Evolutionary conservation across 2,113 vertebrate species (phyloP), one percentile per base, ranked within the genome.

Genomic region (Antechinus flavipes): DNA sequence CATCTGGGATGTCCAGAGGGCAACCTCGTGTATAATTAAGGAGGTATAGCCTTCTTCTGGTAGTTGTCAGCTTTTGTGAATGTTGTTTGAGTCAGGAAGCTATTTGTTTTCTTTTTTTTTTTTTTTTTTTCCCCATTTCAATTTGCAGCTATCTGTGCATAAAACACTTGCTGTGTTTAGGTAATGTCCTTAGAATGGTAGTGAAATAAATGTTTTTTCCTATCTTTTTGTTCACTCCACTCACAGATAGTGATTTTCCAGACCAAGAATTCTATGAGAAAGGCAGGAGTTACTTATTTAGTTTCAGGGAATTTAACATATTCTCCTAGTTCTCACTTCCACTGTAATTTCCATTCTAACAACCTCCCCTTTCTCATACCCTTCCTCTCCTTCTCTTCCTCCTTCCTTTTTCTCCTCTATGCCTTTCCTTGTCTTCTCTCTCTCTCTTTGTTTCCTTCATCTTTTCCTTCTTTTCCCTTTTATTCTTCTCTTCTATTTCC

Each of bases 161-260:
- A 94, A 96, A 96, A 96, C 54, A 92, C 24, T 97, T 96, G 84
- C 6, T 76, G 30, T 91, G 9, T 93, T 93, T 93, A 94, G 53
- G 91, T 95, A 97, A 95, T 96, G 53, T 95, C 53, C 68, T 94
- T 96, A 92, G 53, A 95, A 93, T 97, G 54, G 58, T 95, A 94
- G 55, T 26, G 55, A 76, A 97, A 96, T 94, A 56, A 96, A 93
- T 92, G 50, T 68, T 94, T 42, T n/a, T 94, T 94, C 49, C 55
- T 49, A 30, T 91, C 26, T 95, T 92, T 91, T 91, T 84, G 56
- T 93, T 53, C 35, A 54, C 94, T 95, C 76, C 46, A n/a, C 90
- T 96, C 93, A 93, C 30, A 95, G 54, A 56, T 30, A 25, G 2
- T 95, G 91, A 90, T 94, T 94, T 97, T 95, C 16, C 92, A 96